Conservation (phyloP, 2,797 vertebrate genomes). For the Ptychadena robeensis region DNA sequence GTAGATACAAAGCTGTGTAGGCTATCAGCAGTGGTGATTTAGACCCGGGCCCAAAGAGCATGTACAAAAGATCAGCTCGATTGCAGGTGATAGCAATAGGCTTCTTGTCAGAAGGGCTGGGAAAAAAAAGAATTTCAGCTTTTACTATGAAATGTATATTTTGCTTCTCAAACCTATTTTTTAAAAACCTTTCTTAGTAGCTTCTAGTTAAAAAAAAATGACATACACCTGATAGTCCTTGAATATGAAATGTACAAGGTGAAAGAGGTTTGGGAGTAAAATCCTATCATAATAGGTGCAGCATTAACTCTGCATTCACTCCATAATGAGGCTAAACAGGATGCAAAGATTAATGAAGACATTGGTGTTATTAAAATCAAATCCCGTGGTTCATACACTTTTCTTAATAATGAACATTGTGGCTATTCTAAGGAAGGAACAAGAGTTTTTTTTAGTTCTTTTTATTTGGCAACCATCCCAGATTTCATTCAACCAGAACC, state of each 20-base stretch:
- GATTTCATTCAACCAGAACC: slow-evolving; percentile 97
- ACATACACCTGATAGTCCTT: slow-evolving; percentile 83
- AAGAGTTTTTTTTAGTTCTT: slow-evolving; percentile 79
- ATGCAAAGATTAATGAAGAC: slow-evolving; percentile 88
- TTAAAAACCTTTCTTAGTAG: slow-evolving; percentile 72
- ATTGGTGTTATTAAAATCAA: slow-evolving; percentile 92
- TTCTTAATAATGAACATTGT: slow-evolving; percentile 90
- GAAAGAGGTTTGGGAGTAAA: slow-evolving; percentile 73
- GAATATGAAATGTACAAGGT: slow-evolving; percentile 73
- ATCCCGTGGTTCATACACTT: slow-evolving; percentile 88
- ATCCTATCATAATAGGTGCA: slow-evolving; percentile 76
- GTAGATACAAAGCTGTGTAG: slow-evolving; percentile 79
- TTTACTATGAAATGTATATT: slow-evolving; percentile 58
- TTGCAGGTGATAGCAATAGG: slow-evolving; percentile 79
- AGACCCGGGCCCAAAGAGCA: slow-evolving; percentile 72
- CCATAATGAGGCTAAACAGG: slow-evolving; percentile 83
- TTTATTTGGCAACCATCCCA: slow-evolving; percentile 95
- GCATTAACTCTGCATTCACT: slow-evolving; percentile 80
- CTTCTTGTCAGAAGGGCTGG: slow-evolving; percentile 72
- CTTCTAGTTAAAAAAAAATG: slow-evolving; percentile 73
- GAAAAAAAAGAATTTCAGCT: slow-evolving; percentile 67
- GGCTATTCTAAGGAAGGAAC: slow-evolving; percentile 89
- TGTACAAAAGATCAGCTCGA: slow-evolving; percentile 79
- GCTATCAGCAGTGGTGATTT: slow-evolving; percentile 79
- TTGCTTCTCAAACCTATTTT: slow-evolving; percentile 61